Evolutionary conservation across 2,113 vertebrate species (phyloP).

Genomic region (Raja brachyura): DNA sequence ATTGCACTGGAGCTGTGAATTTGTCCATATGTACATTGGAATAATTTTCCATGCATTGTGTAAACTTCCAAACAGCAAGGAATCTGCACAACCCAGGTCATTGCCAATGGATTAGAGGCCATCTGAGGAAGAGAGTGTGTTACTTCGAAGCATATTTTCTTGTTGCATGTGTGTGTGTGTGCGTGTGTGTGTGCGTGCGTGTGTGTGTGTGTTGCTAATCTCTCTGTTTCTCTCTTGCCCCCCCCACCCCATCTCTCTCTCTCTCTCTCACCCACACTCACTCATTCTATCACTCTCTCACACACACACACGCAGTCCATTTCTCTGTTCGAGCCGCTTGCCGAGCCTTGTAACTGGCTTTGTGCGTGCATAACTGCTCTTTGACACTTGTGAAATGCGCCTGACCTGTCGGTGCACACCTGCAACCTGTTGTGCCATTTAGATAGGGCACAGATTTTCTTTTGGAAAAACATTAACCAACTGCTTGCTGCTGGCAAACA

Average conservation of each 20-base stretch:
- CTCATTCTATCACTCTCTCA: neutral
- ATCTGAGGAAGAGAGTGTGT: neutral
- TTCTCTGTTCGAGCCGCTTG: neutral
- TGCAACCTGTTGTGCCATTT: neutral
- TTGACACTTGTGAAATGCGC: constrained; percentile 30
- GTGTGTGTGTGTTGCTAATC: neutral
- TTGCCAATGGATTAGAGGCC: neutral
- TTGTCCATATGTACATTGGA: neutral
- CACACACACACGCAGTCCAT: no score
- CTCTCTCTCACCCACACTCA: no score
- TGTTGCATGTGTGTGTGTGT: neutral
- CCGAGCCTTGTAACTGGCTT: neutral
- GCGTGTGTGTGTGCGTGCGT: neutral
- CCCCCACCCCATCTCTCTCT: no score
- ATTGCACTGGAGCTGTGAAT: neutral
- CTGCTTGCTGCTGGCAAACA: constrained; percentile 32
- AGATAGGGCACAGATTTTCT: constrained; percentile 32
- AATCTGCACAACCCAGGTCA: neutral
- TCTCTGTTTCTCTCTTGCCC: neutral
- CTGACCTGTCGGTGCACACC: constrained; percentile 25
- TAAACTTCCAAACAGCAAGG: neutral
- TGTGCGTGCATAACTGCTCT: constrained; percentile 18
- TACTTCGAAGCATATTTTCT: neutral
- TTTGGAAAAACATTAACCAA: constrained; percentile 35
- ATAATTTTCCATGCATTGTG: neutral